These are phyloP conservation scores for Psammodynastes pulverulentus DNA, from an alignment of 2,113 vertebrate species.

Conservation along the genomic window DNA sequence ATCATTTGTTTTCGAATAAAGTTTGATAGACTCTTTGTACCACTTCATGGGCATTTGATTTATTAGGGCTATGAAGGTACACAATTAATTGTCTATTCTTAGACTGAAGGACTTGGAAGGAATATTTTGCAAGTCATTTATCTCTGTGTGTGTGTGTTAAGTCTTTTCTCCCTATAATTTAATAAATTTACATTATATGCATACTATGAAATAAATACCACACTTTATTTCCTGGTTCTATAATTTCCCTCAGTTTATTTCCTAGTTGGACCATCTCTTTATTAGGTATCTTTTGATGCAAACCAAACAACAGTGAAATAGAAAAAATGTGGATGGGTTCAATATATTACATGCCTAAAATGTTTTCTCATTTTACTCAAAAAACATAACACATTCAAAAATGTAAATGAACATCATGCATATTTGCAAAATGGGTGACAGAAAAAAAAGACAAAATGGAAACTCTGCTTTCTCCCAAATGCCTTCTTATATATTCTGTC, in stretches of 20 bases:
- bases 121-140: fast-evolving
- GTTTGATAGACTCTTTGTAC: background rate
- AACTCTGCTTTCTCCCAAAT: background rate
- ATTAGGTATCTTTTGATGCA: background rate
- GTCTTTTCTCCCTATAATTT: background rate
- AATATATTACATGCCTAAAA: background rate
- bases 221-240: background rate
- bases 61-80: fast-evolving
- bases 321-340: background rate
- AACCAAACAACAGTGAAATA: background rate
- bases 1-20: background rate
- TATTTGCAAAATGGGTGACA: background rate
- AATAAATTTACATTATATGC: background rate
- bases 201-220: background rate
- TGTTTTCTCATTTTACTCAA: background rate
- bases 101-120: fast-evolving
- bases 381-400: background rate
- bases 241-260: background rate
- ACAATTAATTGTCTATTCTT: background rate
- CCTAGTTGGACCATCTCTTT: background rate
- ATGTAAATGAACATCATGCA: background rate
- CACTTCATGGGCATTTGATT: background rate
- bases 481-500: background rate
- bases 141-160: background rate
- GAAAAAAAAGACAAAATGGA: background rate